Evolutionary conservation across 2,888 invertebrate species (phyloP), one percentile per base, ranked within the genome.

Genomic region (Andrena flavipes): DNA sequence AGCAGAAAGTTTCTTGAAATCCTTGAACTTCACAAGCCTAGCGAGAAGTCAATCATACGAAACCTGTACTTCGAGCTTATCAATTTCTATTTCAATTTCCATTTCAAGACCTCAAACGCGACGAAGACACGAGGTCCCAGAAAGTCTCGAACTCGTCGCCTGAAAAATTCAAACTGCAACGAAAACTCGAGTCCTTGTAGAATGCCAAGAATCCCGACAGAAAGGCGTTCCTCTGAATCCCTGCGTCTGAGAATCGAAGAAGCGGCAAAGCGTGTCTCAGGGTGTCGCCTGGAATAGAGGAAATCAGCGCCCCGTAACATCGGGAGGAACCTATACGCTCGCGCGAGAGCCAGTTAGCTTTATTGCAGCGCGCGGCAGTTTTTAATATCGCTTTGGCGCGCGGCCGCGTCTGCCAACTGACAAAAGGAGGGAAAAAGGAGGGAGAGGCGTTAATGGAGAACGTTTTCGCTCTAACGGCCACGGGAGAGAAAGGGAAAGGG

Each of bases 381-480:
- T 92, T 93, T 93, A 92, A 93, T 92, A 92, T 93, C 91, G 91
- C 91, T 92, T 91, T 92, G 89, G 89, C 89, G 89, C 90, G 89
- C 90, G 89, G 87, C 87, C 90, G 87, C 92, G 91, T 91, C 91
- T 92, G 90, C 92, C 91, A 91, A 88, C 92, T 92, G 91, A 92
- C 92, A 90, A 91, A 92, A 91, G 90, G 88, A 91, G 89, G 59
- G 33, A 87, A 87, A 91, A 90, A 88, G 82, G 84, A 80, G 72
- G 87, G 85, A 84, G 85, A 91, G 91, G 92, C 91, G 93, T 90
- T 92, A 92, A 93, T 92, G 92, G 90, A 92, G 92, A 92, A 91
- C 92, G 90, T 92, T 93, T 92, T 91, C 91, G 90, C 91, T 92
- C 92, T 92, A 91, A 92, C 92, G 92, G 92, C 89, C 91, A 86